Percentiles rank a stretch among this genome's conserved stretches.
phyloP scores from a whole-genome alignment of 2,113 vertebrate species.

The Oryzias javanicus region DNA sequence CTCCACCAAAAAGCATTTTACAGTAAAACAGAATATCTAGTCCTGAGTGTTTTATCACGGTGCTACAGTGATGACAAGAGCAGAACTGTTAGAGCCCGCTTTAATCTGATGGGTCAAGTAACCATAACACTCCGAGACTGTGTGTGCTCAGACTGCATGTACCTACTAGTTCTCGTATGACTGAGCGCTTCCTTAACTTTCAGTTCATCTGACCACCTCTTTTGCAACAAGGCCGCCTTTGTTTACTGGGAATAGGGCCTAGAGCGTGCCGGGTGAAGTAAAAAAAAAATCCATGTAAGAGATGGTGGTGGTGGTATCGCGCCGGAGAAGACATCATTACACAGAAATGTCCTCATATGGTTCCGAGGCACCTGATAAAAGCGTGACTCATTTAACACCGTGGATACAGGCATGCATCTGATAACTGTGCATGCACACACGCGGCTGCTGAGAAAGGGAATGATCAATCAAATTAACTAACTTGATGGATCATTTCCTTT shows the following conservation, averaged over 20 bases:
- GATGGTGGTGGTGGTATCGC: too few species aligned
- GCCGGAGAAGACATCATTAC: too few species aligned
- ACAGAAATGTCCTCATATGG: too few species aligned
- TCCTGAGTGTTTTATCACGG: background rate
- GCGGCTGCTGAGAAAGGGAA: too few species aligned
- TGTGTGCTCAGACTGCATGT: background rate
- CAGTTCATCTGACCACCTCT: slow-evolving; percentile 1
- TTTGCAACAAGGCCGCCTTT: background rate
- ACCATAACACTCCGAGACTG: background rate
- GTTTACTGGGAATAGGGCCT: background rate
- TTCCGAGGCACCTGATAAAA: too few species aligned
- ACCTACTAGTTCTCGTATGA: background rate
- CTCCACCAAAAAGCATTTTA: background rate
- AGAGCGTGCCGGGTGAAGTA: background rate
- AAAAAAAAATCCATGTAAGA: background rate
- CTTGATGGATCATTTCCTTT: too few species aligned
- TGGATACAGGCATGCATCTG: too few species aligned
- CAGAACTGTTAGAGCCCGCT: background rate
- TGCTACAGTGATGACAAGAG: background rate
- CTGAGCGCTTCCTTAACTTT: slow-evolving; percentile 41
- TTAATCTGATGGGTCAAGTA: too few species aligned
- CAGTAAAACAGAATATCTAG: background rate
- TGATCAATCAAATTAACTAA: too few species aligned
- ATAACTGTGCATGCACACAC: too few species aligned
- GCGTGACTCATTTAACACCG: too few species aligned